Percentiles rank a stretch among this genome's conserved stretches.
Conservation (phyloP, 2,888 invertebrate species). For the Drosophila rubida region DNA sequence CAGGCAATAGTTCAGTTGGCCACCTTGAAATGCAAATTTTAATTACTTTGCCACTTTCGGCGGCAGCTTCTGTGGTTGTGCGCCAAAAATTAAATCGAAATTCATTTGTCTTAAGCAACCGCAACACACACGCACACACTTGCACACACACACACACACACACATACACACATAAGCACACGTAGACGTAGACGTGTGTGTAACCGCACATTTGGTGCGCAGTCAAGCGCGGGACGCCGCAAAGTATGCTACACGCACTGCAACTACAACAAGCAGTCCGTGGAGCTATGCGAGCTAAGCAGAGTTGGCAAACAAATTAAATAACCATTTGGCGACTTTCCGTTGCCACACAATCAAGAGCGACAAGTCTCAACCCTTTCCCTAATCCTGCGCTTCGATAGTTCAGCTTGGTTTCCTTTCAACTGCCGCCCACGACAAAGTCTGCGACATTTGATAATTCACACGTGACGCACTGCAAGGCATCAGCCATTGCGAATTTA, state of each 20-base stretch:
- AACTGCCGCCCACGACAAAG: too few relatives aligned
- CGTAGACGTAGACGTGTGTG: conserved; percentile 1
- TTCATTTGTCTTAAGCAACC: conserved; percentile 70
- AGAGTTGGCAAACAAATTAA: conserved; percentile 50
- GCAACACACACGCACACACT: conserved; percentile 27
- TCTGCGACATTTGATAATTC: too few relatives aligned
- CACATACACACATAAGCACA: too few relatives aligned
- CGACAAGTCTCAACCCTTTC: background rate
- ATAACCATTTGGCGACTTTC: conserved; percentile 38
- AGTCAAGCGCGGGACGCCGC: conserved; percentile 32
- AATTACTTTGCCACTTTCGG: conserved; percentile 69
- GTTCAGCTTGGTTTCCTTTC: too few relatives aligned
- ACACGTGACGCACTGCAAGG: too few relatives aligned
- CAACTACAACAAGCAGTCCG: conserved; percentile 15
- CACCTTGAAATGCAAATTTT: conserved; percentile 48
- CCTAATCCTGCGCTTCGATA: background rate
- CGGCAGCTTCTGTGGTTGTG: conserved; percentile 55
- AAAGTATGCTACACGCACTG: conserved; percentile 38
- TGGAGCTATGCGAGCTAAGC: conserved; percentile 33
- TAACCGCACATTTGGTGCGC: conserved; percentile 48
- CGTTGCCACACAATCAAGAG: conserved; percentile 13
- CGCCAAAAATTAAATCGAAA: conserved; percentile 65
- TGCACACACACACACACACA: conserved; percentile 3
- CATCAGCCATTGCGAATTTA: too few relatives aligned
- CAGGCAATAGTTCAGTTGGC: conserved; percentile 11